Percentiles rank a stretch among this genome's conserved stretches.
Evolutionary conservation across 2,888 invertebrate species (phyloP).

Genomic region (Chaitophorus viminalis): DNA sequence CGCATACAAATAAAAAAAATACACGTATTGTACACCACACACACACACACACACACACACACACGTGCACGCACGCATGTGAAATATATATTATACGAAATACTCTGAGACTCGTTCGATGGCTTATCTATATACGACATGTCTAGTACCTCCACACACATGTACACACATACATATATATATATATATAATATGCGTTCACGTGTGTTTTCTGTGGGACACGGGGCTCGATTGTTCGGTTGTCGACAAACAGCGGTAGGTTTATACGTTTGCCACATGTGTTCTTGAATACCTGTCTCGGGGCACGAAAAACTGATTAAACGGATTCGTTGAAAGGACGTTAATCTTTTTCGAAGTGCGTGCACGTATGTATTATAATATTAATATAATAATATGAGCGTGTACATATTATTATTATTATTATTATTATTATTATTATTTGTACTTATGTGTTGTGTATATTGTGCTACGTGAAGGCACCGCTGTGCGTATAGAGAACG

Average conservation of each 20-base stretch:
- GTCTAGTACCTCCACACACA: background rate
- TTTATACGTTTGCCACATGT: conserved; percentile 6
- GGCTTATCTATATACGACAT: conserved; percentile 33
- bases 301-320: conserved; percentile 31
- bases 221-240: conserved; percentile 20
- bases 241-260: conserved; percentile 16
- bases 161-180: background rate
- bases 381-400: too few species aligned
- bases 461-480: too few species aligned
- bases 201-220: background rate
- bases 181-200: background rate
- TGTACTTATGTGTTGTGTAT: background rate
- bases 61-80: background rate
- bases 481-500: background rate
- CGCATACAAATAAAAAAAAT: background rate
- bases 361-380: too few species aligned
- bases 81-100: background rate
- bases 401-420: background rate
- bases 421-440: background rate
- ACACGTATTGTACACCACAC: background rate
- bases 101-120: conserved; percentile 13
- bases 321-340: conserved; percentile 45
- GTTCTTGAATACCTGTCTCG: conserved; percentile 42
- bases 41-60: background rate
- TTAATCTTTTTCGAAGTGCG: conserved; percentile 32